Base-by-base conservation (phyloP, 2,797 vertebrate species). In the Phaenicophaeus curvirostris region DNA sequence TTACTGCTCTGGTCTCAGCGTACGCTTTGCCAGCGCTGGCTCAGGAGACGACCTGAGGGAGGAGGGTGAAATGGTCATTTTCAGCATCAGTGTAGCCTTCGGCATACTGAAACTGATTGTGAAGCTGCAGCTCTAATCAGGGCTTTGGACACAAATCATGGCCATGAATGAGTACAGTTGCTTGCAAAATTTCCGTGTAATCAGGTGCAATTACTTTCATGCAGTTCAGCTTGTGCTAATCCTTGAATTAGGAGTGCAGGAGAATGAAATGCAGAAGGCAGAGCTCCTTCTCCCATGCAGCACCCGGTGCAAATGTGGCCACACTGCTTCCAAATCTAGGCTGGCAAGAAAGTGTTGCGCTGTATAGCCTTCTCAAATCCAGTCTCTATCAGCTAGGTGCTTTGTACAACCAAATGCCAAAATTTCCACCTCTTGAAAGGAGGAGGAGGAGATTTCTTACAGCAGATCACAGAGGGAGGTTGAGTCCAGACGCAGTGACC, bases 391-490 rank as follows among this genome's bases (percentile, higher is more conserved):
- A 33, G n/a, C 20, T 20, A 1, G 11, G 8, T 61, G 68, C 27
- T 57, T 48, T 25, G 7, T 23, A 50, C 30, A 76, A 16, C 14
- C 35, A n/a, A 31, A 61, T 9, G 19, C 3, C 24, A 76, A 44
- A 2, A 9, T 35, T 12, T 76, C n/a, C n/a, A 33, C 0, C 0
- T 75, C 7, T 2, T 58, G 19, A 39, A 25, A 44, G 42, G 17
- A 42, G 41, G 30, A 66, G 18, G 35, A 62, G 17, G 46, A 61
- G 33, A 23, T 68, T 72, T 75, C 65, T 91, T 39, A 25, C 10
- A 85, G 41, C 35, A 39, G 33, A 20, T 59, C 31, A 25, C 55
- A 89, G 42, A 69, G 28, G 23, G 5, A n/a, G 16, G 4, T 39
- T 31, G 25, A 57, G 18, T n/a, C 33, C 68, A 53, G 53, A 35